Conservation (phyloP, 1,140 invertebrate species). For the Drosophila athabasca region DNA sequence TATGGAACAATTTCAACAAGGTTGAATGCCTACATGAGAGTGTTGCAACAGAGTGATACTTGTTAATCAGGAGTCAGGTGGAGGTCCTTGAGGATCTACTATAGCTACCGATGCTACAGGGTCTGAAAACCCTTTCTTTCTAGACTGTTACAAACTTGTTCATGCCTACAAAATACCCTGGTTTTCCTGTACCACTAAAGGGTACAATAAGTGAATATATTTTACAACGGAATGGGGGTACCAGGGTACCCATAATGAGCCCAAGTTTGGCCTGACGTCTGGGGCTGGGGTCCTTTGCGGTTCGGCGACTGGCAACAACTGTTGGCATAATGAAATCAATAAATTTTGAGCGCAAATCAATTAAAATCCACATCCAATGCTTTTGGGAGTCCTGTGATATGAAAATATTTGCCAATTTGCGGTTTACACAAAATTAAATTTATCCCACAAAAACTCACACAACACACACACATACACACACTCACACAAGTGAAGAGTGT, state of each 20-base stretch:
- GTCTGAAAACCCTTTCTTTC: no score
- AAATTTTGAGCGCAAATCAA: conserved; percentile 77
- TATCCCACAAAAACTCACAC: conserved; percentile 35
- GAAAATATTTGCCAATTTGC: conserved; percentile 81
- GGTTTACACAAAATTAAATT: conserved; percentile 78
- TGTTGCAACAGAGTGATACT: no score
- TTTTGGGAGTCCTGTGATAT: conserved; percentile 30
- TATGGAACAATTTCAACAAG: no score
- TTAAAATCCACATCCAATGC: conserved; percentile 58
- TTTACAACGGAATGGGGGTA: background rate
- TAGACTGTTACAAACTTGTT: no score
- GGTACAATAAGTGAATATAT: conserved; percentile 45
- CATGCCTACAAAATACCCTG: no score
- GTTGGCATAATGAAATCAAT: conserved; percentile 81
- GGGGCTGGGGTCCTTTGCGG: conserved; percentile 45
- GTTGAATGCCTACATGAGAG: no score
- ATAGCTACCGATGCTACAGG: no score
- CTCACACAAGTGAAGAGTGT: background rate
- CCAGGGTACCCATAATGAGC: conserved; percentile 52
- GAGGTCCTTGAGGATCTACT: no score
- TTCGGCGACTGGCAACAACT: conserved; percentile 60
- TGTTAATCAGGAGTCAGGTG: no score
- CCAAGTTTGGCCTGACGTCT: conserved; percentile 30
- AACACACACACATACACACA: conserved; percentile 25
- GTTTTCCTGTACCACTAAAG: no score